A percentile compares a stretch with the other conserved stretches of the same genome.
phyloP scores from a whole-genome alignment of 2,797 vertebrate species.

The Hypotaenidia okinawae region DNA sequence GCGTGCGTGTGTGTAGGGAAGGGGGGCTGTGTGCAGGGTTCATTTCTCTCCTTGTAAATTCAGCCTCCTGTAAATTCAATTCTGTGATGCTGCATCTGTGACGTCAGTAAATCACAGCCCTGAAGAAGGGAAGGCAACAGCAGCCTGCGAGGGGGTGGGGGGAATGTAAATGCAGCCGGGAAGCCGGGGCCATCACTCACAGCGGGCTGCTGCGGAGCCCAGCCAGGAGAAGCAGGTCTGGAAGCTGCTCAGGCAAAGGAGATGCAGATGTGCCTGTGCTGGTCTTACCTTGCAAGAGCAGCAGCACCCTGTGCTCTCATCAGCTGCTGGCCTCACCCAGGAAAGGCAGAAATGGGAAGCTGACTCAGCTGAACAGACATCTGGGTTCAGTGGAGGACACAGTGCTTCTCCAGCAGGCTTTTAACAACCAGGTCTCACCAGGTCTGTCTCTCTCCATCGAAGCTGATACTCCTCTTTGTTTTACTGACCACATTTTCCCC shows the following conservation, averaged over 20 bases:
- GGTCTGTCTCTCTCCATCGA: not conserved
- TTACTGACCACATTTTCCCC: not conserved
- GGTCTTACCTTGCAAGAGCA: not conserved
- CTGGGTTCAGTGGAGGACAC: not conserved
- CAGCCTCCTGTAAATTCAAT: conserved; percentile 28
- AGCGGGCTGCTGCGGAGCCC: not conserved
- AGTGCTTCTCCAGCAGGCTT: not conserved
- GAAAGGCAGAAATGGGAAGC: not conserved
- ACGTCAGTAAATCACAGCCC: conserved; percentile 28
- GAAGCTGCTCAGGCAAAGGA: not conserved
- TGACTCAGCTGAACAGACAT: not conserved
- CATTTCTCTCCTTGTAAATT: conserved; percentile 40
- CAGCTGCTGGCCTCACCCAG: not conserved
- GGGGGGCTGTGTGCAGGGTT: not conserved
- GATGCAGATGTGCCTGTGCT: not conserved
- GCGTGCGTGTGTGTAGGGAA: not conserved
- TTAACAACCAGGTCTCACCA: not conserved
- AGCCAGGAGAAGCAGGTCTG: not conserved
- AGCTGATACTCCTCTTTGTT: not conserved
- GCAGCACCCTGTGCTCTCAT: not conserved
- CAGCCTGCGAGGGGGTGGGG: not conserved
- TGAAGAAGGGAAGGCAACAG: not conserved
- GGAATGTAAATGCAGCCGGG: conserved; percentile 2
- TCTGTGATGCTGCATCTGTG: not conserved
- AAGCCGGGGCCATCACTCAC: not conserved